Conservation (phyloP, 2,797 vertebrate species). For the Erpetoichthys calabaricus region DNA sequence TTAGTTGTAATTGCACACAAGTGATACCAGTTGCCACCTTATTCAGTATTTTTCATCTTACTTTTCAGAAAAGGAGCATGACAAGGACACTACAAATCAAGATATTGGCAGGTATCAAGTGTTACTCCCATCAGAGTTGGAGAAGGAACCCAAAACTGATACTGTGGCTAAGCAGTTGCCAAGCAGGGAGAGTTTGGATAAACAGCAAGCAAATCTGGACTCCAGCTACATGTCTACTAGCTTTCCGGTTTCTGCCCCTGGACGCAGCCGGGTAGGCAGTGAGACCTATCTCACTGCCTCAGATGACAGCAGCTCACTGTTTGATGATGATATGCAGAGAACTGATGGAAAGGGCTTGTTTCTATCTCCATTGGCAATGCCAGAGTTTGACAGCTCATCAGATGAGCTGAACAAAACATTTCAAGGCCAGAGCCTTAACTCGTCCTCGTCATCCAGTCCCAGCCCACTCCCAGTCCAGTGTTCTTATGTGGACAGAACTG, state of each 20-base stretch:
- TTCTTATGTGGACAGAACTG: too few species aligned
- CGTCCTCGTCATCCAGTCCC: slow-evolving; percentile 71
- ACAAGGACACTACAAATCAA: too few species aligned
- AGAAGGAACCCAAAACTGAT: background rate
- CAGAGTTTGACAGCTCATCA: slow-evolving; percentile 55
- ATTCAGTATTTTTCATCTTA: too few species aligned
- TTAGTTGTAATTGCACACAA: too few species aligned
- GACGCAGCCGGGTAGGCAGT: slow-evolving; percentile 50
- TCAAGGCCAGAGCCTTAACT: slow-evolving; percentile 73
- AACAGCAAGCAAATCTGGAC: too few species aligned
- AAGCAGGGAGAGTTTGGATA: too few species aligned
- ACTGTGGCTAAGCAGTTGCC: background rate
- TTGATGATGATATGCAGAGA: slow-evolving; percentile 73
- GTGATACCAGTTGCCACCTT: too few species aligned
- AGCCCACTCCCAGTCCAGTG: slow-evolving; percentile 41
- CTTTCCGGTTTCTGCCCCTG: too few species aligned
- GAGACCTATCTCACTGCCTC: slow-evolving; percentile 79
- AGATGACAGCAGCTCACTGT: slow-evolving; percentile 83
- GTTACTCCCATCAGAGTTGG: background rate
- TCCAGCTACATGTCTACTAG: slow-evolving; percentile 40
- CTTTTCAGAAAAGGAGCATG: too few species aligned
- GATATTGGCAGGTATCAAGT: too few species aligned
- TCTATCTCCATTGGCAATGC: slow-evolving; percentile 27
- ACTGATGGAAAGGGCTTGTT: slow-evolving; percentile 43
- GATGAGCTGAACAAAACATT: slow-evolving; percentile 83